Evolutionary conservation across 2,113 vertebrate genomes (phyloP), one percentile per base, ranked within the genome.

Genomic region (Eurypyga helias): DNA sequence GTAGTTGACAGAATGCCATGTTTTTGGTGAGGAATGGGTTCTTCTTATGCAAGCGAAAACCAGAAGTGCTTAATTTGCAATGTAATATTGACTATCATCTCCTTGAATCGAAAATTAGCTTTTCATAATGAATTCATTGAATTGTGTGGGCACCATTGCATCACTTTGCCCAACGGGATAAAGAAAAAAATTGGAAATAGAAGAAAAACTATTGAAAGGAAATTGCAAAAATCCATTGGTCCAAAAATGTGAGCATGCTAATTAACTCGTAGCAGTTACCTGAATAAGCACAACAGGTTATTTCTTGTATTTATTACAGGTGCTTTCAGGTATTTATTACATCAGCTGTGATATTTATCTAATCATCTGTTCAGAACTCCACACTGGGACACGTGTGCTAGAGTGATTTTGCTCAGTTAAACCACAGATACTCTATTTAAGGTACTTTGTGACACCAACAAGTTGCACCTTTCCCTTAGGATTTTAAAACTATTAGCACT

Each of bases 261-360:
- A 95, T 93, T 73, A 91, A 67, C 73, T 28, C 64, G 70, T 38
- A 67, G 62, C 38, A 79, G 38, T 62, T 82, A 60, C 73, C 21
- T 84, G 28, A 91, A 89, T 75, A 89, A 87, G 71, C 51, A 61
- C 91, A 90, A 60, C 90, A 95, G 78, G 93, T 95, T 94, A 86
- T 86, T 96, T 94, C 93, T 95, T 95, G 93, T 65, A 71, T 91
- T 94, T 91, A 77, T 95, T 94, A 94, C 93, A 33, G 46, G n/a
- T 4, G 1, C 83, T 92, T 90, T 83, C 83, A 94, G 89, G 85
- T 88, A 95, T 96, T 96, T 95, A 71, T 94, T 91, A 55, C 78
- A 75, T 94, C 92, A 96, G 29, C 34, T 70, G 70, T 70, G 55
- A 43, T 85, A 82, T 87, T 87, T 76, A 90, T 87, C 92, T 82